phyloP scores from a whole-genome alignment of 2,888 invertebrate species.

The Drosophila atripex region DNA sequence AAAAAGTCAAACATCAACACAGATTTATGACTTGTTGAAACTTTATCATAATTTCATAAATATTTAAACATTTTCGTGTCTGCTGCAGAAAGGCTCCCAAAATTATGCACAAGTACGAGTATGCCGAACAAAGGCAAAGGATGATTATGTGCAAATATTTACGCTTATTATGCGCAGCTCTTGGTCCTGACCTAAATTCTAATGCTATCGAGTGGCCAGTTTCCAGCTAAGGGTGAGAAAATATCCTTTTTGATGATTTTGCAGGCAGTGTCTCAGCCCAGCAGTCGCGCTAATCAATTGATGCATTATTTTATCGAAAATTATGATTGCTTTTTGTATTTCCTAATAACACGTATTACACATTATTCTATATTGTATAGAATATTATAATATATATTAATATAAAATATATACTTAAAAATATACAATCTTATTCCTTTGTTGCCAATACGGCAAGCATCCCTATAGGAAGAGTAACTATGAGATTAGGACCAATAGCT shows the following conservation, averaged over 20 bases:
- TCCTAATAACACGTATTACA: no score
- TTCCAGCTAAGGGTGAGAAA: neutral
- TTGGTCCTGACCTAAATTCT: conserved; percentile 45
- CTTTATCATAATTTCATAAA: conserved; percentile 80
- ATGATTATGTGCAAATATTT: conserved; percentile 78
- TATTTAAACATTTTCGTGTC: conserved; percentile 74
- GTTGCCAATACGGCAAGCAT: no score
- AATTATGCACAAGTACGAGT: conserved; percentile 42
- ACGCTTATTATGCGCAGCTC: conserved; percentile 59
- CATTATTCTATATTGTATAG: no score
- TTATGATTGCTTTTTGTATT: no score
- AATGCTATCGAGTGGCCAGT: conserved; percentile 31
- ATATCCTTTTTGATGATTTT: conserved; percentile 1
- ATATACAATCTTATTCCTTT: no score
- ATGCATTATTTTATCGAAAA: neutral
- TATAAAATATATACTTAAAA: no score
- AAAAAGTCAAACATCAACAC: conserved; percentile 80
- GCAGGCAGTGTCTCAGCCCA: no score
- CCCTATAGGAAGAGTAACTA: no score
- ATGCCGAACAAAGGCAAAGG: conserved; percentile 32
- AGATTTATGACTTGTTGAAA: conserved; percentile 81
- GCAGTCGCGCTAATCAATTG: neutral
- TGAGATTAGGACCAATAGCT: no score
- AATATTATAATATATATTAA: no score
- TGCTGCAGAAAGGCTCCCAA: conserved; percentile 31